Conservation (phyloP, 2,797 vertebrate genomes). For the Etheostoma perlongum region DNA sequence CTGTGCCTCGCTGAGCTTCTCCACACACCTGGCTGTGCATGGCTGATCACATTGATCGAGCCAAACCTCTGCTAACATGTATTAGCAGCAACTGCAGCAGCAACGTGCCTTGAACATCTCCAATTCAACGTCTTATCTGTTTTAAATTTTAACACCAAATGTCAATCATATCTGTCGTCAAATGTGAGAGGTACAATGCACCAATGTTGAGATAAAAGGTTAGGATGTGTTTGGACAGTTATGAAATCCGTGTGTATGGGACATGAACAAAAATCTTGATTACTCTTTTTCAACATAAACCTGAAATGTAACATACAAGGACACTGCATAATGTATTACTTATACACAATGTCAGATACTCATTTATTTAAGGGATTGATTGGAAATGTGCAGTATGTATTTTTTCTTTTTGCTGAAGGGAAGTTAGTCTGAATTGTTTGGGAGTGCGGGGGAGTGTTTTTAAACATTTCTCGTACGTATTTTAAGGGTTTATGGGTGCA, state of each 20-base stretch:
- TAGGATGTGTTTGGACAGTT: constrained; percentile 7
- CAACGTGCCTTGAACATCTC: constrained; percentile 18
- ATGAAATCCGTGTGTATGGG: constrained; percentile 9
- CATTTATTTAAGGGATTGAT: not conserved
- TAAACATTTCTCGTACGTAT: not conserved
- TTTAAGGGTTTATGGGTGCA: no score
- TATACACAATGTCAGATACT: not conserved
- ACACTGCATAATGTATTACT: not conserved
- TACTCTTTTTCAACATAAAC: constrained; percentile 1
- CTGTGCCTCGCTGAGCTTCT: constrained; percentile 68
- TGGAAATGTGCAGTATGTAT: not conserved
- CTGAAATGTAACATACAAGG: not conserved
- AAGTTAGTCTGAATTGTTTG: not conserved
- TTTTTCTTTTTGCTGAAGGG: not conserved
- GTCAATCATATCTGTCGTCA: constrained; percentile 25
- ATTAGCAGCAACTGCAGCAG: constrained; percentile 6
- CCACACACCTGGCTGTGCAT: constrained; percentile 73
- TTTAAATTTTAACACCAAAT: constrained; percentile 20
- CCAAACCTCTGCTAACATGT: constrained; percentile 38
- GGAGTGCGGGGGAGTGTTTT: not conserved
- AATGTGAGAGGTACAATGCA: constrained; percentile 24
- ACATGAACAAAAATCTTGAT: not conserved
- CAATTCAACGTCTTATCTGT: constrained; percentile 38
- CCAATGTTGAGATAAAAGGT: constrained; percentile 10
- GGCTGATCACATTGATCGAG: constrained; percentile 67